A percentile compares a stretch with the other conserved stretches of the same genome.
Evolutionary conservation across 2,797 vertebrate genomes (phyloP).

Genomic region (Cirrhinus mrigala): DNA sequence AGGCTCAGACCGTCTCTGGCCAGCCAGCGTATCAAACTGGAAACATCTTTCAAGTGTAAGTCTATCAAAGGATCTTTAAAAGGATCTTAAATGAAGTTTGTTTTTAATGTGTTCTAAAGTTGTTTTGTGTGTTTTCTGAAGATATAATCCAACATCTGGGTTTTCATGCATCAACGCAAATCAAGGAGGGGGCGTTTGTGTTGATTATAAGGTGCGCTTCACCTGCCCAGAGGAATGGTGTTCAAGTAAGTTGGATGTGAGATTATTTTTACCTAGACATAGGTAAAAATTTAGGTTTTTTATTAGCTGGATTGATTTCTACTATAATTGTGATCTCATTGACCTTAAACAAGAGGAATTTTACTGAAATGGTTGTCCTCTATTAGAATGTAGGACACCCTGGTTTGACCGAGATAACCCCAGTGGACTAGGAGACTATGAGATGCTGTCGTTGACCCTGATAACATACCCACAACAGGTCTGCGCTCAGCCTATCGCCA

Average conservation of each 20-base stretch:
- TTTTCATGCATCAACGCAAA: slow-evolving; percentile 65
- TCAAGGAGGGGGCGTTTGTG: slow-evolving; percentile 53
- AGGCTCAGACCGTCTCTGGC: slow-evolving; percentile 65
- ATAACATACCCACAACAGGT: slow-evolving; percentile 46
- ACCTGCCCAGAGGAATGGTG: slow-evolving; percentile 67
- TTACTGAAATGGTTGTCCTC: background rate
- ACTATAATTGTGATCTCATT: background rate
- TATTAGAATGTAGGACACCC: slow-evolving; percentile 64
- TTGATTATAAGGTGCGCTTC: slow-evolving; percentile 66
- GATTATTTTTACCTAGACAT: background rate
- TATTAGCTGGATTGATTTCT: no score
- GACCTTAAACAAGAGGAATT: background rate
- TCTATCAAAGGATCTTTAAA: background rate
- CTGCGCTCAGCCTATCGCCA: slow-evolving; percentile 65
- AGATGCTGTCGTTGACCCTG: slow-evolving; percentile 58
- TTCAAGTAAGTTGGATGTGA: slow-evolving; percentile 53
- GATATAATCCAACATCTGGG: slow-evolving; percentile 54
- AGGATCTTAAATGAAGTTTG: background rate
- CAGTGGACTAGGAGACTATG: slow-evolving; percentile 60
- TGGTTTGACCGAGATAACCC: slow-evolving; percentile 69
- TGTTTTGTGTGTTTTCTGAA: background rate
- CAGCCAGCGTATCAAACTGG: slow-evolving; percentile 59
- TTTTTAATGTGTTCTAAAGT: background rate
- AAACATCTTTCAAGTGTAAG: slow-evolving; percentile 59
- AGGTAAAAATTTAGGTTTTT: background rate